Base-by-base conservation (phyloP, 2,797 vertebrate genomes). In the Onychomys leucogaster region DNA sequence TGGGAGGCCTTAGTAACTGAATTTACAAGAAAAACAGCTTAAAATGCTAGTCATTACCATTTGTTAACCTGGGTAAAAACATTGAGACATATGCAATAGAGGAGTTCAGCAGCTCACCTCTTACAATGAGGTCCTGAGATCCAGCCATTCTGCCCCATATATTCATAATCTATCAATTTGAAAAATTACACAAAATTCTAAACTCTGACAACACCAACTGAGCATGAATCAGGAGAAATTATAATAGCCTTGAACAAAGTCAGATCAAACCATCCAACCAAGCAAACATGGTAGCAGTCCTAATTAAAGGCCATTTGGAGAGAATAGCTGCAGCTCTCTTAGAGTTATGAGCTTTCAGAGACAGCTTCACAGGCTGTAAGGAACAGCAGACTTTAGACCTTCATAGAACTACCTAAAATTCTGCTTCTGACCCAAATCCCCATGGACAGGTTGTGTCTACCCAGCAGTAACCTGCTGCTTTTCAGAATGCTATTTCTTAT, bases 401-500 rank as follows among this genome's bases (percentile, higher is more conserved):
- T 90, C 75, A 81, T 34, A 96, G 61, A 43, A 71, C 41, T 81
- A 32, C 41, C 19, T 78, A 75, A 71, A 75, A 86, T 97, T 92
- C 91, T 94, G 94, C 67, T 94, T 92, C 84, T 91, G 82, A 94
- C 94, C 92, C 89, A 95, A 94, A 96, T 95, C 67, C 77, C 65
- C 85, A 69, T 5, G 29, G 90, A 52, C n/a, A 83, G 61, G 63
- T 80, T 86, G 25, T 80, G 43, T 61, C 75, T 23, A 23, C 41
- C 37, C 87, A 29, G 1, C 55, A 57, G 87, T 78, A 93, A 89
- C 80, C 89, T 63, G 41, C 76, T 88, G 57, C 76, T 94, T 93
- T 94, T 67, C 87, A 97, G 88, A 96, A 90, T 81, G 94, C 83
- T 95, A 23, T 94, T 88, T 90, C 83, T 98, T 96, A 65, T 81